phyloP scores from a whole-genome alignment of 2,888 invertebrate species.

The Cordilura impudica region DNA sequence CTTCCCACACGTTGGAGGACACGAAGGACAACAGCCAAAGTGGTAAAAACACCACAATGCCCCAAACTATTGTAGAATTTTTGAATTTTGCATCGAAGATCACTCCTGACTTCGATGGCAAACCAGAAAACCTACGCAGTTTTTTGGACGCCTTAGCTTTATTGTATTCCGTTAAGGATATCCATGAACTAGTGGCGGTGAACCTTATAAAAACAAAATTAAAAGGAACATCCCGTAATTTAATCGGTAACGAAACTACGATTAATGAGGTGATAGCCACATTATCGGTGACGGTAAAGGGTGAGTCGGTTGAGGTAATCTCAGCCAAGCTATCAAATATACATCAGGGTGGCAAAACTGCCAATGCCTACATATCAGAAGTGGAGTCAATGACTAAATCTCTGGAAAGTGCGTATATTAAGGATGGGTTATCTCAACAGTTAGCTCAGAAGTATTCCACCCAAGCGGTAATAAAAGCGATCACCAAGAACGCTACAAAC shows the following conservation, averaged over 20 bases:
- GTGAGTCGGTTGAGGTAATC: too few relatives aligned
- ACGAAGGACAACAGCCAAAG: not conserved
- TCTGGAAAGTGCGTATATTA: too few relatives aligned
- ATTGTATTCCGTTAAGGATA: not conserved
- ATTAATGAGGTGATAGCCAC: not conserved
- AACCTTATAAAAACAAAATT: not conserved
- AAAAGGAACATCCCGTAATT: too few relatives aligned
- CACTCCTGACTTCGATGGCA: too few relatives aligned
- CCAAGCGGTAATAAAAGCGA: too few relatives aligned
- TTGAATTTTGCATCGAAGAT: not conserved
- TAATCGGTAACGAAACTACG: not conserved
- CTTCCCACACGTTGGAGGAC: not conserved
- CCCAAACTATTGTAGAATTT: not conserved
- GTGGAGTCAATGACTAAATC: too few relatives aligned
- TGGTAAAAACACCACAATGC: not conserved
- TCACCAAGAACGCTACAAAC: constrained; percentile 14
- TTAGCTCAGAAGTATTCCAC: too few relatives aligned
- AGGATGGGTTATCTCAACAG: too few relatives aligned
- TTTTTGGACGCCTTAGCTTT: too few relatives aligned
- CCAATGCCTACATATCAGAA: too few relatives aligned
- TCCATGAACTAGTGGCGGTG: not conserved
- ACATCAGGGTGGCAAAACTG: too few relatives aligned
- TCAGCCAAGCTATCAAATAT: not conserved
- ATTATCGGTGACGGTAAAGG: not conserved
- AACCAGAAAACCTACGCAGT: too few relatives aligned